phyloP scores from a whole-genome alignment of 2,113 vertebrate genomes.

The Pontoporia blainvillei region DNA sequence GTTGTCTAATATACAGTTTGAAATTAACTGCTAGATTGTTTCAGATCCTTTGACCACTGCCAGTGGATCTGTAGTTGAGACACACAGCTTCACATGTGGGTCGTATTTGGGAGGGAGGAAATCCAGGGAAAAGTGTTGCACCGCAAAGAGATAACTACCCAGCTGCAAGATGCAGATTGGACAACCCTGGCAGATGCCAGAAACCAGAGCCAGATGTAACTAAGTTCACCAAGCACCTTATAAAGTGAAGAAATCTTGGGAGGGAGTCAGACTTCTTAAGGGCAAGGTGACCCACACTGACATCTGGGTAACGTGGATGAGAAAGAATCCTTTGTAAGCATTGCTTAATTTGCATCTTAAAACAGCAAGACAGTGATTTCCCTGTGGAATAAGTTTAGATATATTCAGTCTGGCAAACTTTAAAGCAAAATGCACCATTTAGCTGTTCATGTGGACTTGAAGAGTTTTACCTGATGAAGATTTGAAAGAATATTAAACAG shows the following conservation, averaged over 20 bases:
- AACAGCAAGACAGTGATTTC: not conserved
- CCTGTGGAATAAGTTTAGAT: not conserved
- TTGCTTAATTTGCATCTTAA: not conserved
- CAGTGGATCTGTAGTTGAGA: no score
- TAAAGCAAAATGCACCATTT: not conserved
- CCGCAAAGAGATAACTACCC: not conserved
- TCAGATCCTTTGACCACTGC: not conserved
- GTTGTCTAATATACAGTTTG: not conserved
- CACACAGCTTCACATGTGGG: not conserved
- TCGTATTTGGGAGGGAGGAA: not conserved
- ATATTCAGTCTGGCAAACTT: not conserved
- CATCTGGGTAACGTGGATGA: not conserved
- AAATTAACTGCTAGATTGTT: not conserved
- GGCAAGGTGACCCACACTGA: conserved; percentile 1
- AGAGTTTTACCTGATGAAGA: not conserved
- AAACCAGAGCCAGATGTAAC: not conserved
- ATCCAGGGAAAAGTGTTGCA: not conserved
- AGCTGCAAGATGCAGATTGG: not conserved
- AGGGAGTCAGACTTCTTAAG: not conserved
- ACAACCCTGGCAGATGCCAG: not conserved
- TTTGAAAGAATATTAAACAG: not conserved
- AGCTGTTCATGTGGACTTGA: not conserved
- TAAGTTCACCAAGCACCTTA: not conserved
- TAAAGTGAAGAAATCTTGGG: not conserved
- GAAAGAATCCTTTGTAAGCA: not conserved